Evolutionary conservation across 1,140 invertebrate species (phyloP), one percentile per base, ranked within the genome.

Genomic region (Apis laboriosa): DNA sequence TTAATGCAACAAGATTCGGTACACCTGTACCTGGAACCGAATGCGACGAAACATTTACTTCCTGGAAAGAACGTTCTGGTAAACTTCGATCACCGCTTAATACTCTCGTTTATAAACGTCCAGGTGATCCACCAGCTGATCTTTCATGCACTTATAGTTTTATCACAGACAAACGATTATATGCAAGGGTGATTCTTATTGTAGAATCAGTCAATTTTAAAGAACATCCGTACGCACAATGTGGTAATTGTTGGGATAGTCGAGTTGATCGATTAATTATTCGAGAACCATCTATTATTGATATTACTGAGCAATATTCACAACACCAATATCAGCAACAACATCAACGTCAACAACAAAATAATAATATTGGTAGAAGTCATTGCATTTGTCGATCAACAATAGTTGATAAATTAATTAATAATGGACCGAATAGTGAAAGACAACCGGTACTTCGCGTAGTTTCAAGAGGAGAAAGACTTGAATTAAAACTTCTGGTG

Each of bases 1-100:
- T 98, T 93, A 98, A 98, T 91, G 97, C 97, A 80, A 98, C 97
- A 0, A 96, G 96, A 55, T 97, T 97, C 80, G 97, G 97, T 0
- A 97, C 97, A 77, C 96, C 97, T 0, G 96, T 98, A 0, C 95
- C 95, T 0, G 96, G 96, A 43, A 98, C 97, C 0, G 95, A 96
- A 13, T 98, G 98, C 92, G 97, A 98, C 89, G 97, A 98, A 92
- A 95, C 97, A 1, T 98, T 98, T 89, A 95, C 96, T 9, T 97
- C 97, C 0, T 98, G 97, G 97, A 96, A 96, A 84, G 94, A 95
- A 68, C 94, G 95, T 9, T 95, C 95, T 5, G 97, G 97, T 0
- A 95, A 95, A 67, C 93, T 98, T 2, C 94, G 97, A 9, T 98
- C 97, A 1, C 97, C 98, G 0, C 93, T 97, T 2, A 98, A 98